Percentiles rank a stretch among this genome's conserved stretches.
Evolutionary conservation across 1,140 invertebrate genomes (phyloP).

Genomic region (Micrasema minimum): DNA sequence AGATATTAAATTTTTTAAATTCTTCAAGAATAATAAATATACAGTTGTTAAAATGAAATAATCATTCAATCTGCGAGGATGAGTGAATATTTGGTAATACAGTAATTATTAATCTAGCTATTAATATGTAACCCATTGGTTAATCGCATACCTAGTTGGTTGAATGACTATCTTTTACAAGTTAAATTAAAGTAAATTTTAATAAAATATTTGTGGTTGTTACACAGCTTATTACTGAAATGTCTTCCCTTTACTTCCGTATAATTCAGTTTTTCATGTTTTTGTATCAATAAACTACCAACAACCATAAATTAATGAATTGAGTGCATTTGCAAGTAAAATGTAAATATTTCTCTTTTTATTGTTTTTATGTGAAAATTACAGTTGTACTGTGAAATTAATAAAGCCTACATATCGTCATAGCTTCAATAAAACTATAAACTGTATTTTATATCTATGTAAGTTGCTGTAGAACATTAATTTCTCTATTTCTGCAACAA

Average conservation of each 20-base stretch:
- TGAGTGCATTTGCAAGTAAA: too few relatives aligned
- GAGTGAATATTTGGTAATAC: conserved; percentile 17
- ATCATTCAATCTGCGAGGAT: too few relatives aligned
- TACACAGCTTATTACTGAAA: conserved; percentile 28
- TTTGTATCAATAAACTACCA: too few relatives aligned
- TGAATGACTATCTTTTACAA: background rate
- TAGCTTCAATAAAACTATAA: too few relatives aligned
- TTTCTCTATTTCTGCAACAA: too few relatives aligned
- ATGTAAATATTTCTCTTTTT: too few relatives aligned
- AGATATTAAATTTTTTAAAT: conserved; percentile 21
- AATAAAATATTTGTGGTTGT: conserved; percentile 25
- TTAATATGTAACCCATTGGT: conserved; percentile 7
- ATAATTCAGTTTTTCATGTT: background rate
- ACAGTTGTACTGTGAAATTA: too few relatives aligned
- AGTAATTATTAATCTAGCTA: too few relatives aligned
- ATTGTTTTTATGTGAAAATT: too few relatives aligned
- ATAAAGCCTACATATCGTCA: background rate
- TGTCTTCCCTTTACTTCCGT: conserved; percentile 40
- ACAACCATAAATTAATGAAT: too few relatives aligned
- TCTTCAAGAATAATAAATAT: conserved; percentile 36
- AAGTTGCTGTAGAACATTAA: too few relatives aligned
- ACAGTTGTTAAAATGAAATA: conserved; percentile 24
- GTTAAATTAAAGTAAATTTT: background rate
- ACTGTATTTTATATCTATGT: too few relatives aligned
- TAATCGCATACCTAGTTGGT: background rate